Base-by-base conservation (phyloP, 1,140 invertebrate species). In the Anastrepha obliqua region DNA sequence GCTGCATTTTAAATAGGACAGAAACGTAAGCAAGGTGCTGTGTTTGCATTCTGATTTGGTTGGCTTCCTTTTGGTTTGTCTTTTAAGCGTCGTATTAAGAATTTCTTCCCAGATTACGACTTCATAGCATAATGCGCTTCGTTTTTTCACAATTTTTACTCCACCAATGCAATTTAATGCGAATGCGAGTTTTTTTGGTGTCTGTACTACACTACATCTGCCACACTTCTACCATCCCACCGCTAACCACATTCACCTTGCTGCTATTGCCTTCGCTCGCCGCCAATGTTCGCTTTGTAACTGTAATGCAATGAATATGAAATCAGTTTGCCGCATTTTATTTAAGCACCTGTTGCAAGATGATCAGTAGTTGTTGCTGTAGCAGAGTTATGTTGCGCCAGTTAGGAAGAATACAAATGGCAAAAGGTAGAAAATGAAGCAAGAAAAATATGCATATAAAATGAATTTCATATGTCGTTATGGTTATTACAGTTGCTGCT, bases 311-410 rank as follows among this genome's bases (percentile, higher is more conserved):
- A 62, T 62, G 60, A 62, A 62, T 62, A 62, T 62, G 60, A 62
- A 62, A 62, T 62, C 60, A 62, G 3, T 62, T 62, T n/a, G 60
- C 60, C n/a, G n/a, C 60, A 17, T 62, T 62, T 62, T 62, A 62
- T 62, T 62, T 17, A 62, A 62, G 60, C 60, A 62, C 60, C 60
- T 62, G 60, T 62, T 62, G 60, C 60, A 62, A 62, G 60, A 62
- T 62, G 13, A 62, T n/a, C 60, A 17, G 13, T 15, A 17, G 9
- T 9, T 15, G 60, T 62, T 62, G 60, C n/a, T 17, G 60, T 62
- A 13, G n/a, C n/a, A 62, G 4, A n/a, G 4, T 62, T 17, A 4
- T 17, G n/a, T 62, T 62, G 60, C 60, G 60, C 60, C 60, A 15
- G 60, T 17, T n/a, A 5, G 4, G n/a, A 5, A 9, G 60, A 62